A percentile compares a stretch with the other conserved stretches of the same genome.
Conservation (phyloP, 1,140 invertebrate genomes). For the Aphelenchoides besseyi region DNA sequence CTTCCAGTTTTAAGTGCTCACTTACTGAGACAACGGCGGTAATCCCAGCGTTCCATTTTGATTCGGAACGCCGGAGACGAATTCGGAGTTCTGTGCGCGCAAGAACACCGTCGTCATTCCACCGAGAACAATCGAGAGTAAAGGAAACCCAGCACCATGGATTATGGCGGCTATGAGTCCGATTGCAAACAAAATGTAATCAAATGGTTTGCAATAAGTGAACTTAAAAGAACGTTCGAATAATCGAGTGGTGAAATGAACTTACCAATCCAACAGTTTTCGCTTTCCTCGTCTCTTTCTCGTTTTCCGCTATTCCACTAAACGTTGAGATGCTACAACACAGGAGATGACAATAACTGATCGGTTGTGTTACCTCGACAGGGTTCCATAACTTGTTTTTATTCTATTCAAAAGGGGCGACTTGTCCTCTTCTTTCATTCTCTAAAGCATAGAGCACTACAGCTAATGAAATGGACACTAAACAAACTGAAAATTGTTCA, state of each 20-base stretch:
- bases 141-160: constrained; percentile 60
- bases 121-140: constrained; percentile 59
- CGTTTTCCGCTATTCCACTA: not conserved
- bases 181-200: constrained; percentile 40
- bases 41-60: constrained; percentile 11
- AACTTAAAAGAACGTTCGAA: constrained; percentile 34
- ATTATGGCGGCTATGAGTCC: constrained; percentile 49
- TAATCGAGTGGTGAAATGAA: not conserved
- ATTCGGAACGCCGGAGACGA: constrained; percentile 32
- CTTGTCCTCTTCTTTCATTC: not conserved
- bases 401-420: not conserved
- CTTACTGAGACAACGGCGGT: constrained; percentile 48
- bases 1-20: not conserved
- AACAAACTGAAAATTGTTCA: too few species aligned
- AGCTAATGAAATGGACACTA: too few species aligned
- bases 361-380: not conserved
- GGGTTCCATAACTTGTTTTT: not conserved
- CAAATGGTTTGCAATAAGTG: constrained; percentile 34
- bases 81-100: constrained; percentile 60
- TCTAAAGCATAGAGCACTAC: too few species aligned
- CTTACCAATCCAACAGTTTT: not conserved
- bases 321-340: constrained; percentile 5
- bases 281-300: not conserved
- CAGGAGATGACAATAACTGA: not conserved
- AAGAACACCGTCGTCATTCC: constrained; percentile 61